A percentile compares a stretch with the other conserved stretches of the same genome.
These are phyloP conservation scores for Cyprinodon diabolis DNA, from an alignment of 2,797 vertebrate species.

Conservation along the genomic window DNA sequence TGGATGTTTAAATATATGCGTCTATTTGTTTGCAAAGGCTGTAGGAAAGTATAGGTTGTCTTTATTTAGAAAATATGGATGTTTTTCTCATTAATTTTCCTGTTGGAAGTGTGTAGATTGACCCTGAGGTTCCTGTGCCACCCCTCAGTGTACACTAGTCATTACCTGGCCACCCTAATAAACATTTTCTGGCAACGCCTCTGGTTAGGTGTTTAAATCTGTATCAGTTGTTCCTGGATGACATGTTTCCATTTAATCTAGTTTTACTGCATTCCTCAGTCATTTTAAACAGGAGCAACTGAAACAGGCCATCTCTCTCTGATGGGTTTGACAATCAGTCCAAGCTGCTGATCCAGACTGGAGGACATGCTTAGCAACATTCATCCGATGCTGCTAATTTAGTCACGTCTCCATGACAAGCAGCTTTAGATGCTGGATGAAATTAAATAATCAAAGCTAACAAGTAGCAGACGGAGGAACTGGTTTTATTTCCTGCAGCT, in stretches of 20 bases:
- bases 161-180: no score
- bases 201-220: no score
- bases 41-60: no score
- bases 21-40: no score
- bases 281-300: not conserved
- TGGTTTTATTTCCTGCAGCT: not conserved
- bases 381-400: not conserved
- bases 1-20: no score
- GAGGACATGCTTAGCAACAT: not conserved
- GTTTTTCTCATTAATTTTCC: no score
- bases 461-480: not conserved
- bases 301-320: not conserved
- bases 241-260: not conserved
- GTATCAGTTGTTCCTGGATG: not conserved
- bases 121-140: no score
- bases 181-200: no score
- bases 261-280: constrained; percentile 12
- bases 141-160: no score
- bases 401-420: not conserved
- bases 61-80: no score
- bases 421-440: not conserved
- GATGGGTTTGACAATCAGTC: not conserved
- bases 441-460: not conserved
- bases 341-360: not conserved
- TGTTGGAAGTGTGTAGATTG: no score